Conservation (phyloP, 2,113 vertebrate species). For the Xyrauchen texanus region DNA sequence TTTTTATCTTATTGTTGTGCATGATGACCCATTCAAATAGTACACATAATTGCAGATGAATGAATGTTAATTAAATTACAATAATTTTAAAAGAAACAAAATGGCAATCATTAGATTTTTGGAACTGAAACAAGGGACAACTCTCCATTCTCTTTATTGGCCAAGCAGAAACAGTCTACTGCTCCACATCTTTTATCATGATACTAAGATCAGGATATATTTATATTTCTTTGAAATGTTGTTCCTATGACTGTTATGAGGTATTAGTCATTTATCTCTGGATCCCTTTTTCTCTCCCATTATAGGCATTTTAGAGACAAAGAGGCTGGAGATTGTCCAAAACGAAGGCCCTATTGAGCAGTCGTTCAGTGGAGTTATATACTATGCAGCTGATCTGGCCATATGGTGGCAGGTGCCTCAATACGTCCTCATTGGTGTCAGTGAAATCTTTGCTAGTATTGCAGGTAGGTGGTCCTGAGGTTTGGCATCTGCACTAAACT, state of each 20-base stretch:
- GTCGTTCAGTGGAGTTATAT: conserved; percentile 82
- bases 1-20: too few relatives aligned
- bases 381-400: conserved; percentile 86
- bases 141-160: too few relatives aligned
- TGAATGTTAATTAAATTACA: background rate
- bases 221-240: too few relatives aligned
- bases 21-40: too few relatives aligned
- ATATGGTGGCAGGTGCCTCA: conserved; percentile 99
- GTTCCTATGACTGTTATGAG: background rate
- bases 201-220: too few relatives aligned
- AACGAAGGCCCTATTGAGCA: conserved; percentile 80
- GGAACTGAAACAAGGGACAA: background rate
- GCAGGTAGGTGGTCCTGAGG: conserved; percentile 77
- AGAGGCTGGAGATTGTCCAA: conserved; percentile 83
- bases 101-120: background rate
- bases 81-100: too few relatives aligned
- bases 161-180: too few relatives aligned
- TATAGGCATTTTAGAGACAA: conserved; percentile 92
- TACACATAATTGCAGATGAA: too few relatives aligned
- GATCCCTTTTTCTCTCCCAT: background rate
- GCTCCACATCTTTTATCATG: too few relatives aligned
- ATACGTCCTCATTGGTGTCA: conserved; percentile 94
- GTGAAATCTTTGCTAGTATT: conserved; percentile 97
- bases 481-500: background rate
- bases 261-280: background rate